Base-by-base conservation (phyloP, 2,888 invertebrate species). In the Kryphioiulus occultus region DNA sequence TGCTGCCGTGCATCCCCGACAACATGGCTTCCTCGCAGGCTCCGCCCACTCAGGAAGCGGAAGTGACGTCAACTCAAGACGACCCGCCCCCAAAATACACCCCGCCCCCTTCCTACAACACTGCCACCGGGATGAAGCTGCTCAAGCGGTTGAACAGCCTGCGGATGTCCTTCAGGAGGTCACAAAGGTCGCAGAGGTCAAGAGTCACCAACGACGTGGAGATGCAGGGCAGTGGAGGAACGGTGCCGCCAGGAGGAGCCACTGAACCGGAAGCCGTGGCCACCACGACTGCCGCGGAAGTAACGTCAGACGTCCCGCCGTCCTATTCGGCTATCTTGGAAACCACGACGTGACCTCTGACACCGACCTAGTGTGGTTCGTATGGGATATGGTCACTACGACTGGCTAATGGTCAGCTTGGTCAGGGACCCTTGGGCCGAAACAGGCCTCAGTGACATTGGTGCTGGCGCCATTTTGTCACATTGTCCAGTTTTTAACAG, bases 1-100 rank as follows among this genome's bases (percentile, higher is more conserved):
- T 32, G 0, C 53, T 44, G 47, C 44, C 86, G n/a, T 47, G 22
- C 22, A 85, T 85, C 22, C 53, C 42, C 0, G 86, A 86, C 30
- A 30, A n/a, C 19, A 4, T 22, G 19, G 7, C 35, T 22, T 35
- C 84, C 9, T 10, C 84, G 10, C 84, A 32, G 30, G 22, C 30
- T 0, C 47, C 26, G 26, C 17, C 44, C 42, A 26, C 44, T 1
- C 22, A 7, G 17, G 86, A 30, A 32, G 19, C 47, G 44, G 84
- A 26, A 42, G 39, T 32, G 44, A 47, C 85, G 22, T 17, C 78
- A 22, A 12, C 86, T 17, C 84, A 47, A 42, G 87, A 87, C 85
- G 97, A 97, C 93, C 96, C 96, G 0, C 97, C 97, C 4, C 97
- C 97, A 86, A 97, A 97, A 92, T 97, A 98, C 92, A 97, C 97